Evolutionary conservation across 2,888 invertebrate genomes (phyloP), one percentile per base, ranked within the genome.

Genomic region (Pseudeuparius sepicola): DNA sequence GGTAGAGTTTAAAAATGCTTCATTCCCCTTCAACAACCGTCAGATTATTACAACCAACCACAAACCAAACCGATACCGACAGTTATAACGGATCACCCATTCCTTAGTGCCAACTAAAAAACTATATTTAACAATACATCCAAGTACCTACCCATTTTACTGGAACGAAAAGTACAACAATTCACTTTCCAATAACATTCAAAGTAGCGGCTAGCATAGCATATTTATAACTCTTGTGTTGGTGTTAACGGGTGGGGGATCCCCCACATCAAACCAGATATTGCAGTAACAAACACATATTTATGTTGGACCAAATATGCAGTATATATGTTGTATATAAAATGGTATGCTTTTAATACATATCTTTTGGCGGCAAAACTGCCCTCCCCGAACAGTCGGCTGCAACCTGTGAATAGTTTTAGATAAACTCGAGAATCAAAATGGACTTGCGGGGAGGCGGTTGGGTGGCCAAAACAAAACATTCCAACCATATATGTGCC

Each of bases 401-500:
- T 24, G 36, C 18, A 39, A 42, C 31, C 41, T 41, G 41, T 43
- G 41, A 43, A 36, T 48, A 45, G 44, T 37, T 42, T 43, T 45
- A 45, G 40, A 32, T 27, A 33, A 34, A 32, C 9, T 24, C 29
- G 39, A 45, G 39, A 48, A 49, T 48, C 48, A 50, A 48, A 50
- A 50, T 31, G 42, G 37, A 36, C 44, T 28, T 29, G 24, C 32
- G n/a, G 40, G 28, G 39, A 51, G 41, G 42, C 36, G 45, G 44
- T 43, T 26, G 41, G n/a, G 18, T 31, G 28, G 35, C 45, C 47
- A 51, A 53, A 53, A 46, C 43, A 39, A 66, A 69, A 70, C 70
- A 70, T 70, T 71, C 70, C 70, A 70, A 71, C 69, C 70, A 66
- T 69, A 65, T 68, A 70, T 69, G 71, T 71, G 71, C 71, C 70